A percentile compares a stretch with the other conserved stretches of the same genome.
Evolutionary conservation across 2,888 invertebrate genomes (phyloP).

Genomic region (Agrochola litura): DNA sequence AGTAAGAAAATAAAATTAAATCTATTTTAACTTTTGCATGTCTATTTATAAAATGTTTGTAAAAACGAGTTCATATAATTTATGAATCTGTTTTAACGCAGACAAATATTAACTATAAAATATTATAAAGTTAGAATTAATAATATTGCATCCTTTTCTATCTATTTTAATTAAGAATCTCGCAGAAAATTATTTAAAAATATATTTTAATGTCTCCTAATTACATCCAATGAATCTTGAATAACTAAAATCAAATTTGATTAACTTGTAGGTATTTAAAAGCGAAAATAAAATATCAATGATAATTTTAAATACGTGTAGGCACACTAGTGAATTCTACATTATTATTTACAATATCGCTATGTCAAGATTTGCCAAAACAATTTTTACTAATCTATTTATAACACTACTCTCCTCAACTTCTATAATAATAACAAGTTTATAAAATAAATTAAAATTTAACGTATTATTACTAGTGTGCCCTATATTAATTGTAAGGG

Average conservation of each 20-base stretch:
- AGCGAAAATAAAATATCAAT: slow-evolving; percentile 50
- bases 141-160: slow-evolving; percentile 66
- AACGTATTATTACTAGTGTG: slow-evolving; percentile 32
- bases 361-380: slow-evolving; percentile 56
- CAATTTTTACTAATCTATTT: slow-evolving; percentile 16
- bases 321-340: slow-evolving; percentile 40
- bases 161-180: slow-evolving; percentile 60
- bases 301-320: slow-evolving; percentile 33
- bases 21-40: slow-evolving; percentile 6
- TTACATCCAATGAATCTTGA: slow-evolving; percentile 50
- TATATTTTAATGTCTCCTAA: slow-evolving; percentile 10
- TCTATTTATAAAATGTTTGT: slow-evolving; percentile 1
- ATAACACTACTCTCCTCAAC: background rate
- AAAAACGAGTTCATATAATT: slow-evolving; percentile 10
- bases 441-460: background rate
- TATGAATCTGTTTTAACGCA: slow-evolving; percentile 13
- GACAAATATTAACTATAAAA: slow-evolving; percentile 25
- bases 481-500: slow-evolving; percentile 27
- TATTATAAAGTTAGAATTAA: slow-evolving; percentile 17
- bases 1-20: background rate
- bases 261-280: slow-evolving; percentile 48
- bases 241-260: slow-evolving; percentile 36
- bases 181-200: slow-evolving; percentile 26
- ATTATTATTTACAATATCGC: slow-evolving; percentile 16
- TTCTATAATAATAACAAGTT: background rate